Conservation (phyloP, 2,113 vertebrate genomes). For the Gulo gulo region DNA sequence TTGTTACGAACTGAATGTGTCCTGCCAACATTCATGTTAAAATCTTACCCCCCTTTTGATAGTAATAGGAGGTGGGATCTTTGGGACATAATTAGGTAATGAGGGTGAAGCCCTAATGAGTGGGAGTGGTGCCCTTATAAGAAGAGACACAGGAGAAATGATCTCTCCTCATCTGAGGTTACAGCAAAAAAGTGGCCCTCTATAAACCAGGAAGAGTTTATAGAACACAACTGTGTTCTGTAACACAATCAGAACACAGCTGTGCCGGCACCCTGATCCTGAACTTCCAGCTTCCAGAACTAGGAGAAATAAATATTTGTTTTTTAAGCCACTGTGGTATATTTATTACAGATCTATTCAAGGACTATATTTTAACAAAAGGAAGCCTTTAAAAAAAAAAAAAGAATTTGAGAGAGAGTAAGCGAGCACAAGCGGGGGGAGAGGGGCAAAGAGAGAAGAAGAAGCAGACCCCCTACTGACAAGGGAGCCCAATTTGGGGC, state of each 20-base stretch:
- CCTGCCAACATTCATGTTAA: neutral
- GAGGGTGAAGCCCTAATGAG: neutral
- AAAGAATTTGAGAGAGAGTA: neutral
- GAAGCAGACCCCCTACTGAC: neutral
- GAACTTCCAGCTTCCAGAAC: neutral
- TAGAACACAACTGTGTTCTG: too few relatives aligned
- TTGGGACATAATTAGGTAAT: neutral
- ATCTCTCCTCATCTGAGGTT: neutral
- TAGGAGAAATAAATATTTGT: neutral
- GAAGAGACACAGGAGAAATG: neutral
- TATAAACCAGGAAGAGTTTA: neutral
- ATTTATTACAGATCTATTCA: neutral
- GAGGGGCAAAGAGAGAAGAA: neutral
- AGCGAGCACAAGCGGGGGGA: neutral
- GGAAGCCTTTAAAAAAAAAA: neutral
- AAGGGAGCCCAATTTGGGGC: neutral
- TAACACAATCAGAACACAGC: neutral
- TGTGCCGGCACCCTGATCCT: neutral
- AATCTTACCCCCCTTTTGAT: neutral
- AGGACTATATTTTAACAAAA: neutral
- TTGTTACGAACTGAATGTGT: neutral
- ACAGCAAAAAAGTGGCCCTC: neutral
- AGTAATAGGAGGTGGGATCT: neutral
- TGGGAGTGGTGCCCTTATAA: neutral
- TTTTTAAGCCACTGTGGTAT: neutral